Evolutionary conservation across 2,888 invertebrate genomes (phyloP), one percentile per base, ranked within the genome.

Genomic region (Leuctra nigra): DNA sequence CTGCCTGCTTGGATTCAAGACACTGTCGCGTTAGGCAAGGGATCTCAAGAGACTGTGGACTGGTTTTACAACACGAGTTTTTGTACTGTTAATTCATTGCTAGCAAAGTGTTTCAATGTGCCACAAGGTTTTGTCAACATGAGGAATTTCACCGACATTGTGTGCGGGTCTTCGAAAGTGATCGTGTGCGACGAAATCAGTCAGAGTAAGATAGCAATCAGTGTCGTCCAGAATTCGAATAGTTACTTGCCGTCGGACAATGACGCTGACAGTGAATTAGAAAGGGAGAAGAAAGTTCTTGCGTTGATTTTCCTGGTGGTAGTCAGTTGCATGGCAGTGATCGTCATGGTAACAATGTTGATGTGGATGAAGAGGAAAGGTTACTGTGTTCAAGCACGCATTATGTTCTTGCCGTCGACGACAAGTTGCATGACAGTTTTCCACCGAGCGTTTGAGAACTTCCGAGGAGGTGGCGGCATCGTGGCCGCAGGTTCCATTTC

Each of bases 91-190:
- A 76, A 77, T 56, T 71, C 76, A 57, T 70, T 35, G 22, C 71
- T 85, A 18, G 80, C 83, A 2, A 73, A 75, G 38, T 87, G 87
- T 66, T 83, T 83, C 66, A 80, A 82, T 59, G 73, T 83, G 6
- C 78, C 78, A 0, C 78, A 82, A 63, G 84, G 82, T 44, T 79
- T 81, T 58, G 77, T 84, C 67, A 69, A 77, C 55, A 78, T 85
- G 66, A 68, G 74, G 39, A 84, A 83, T 63, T 86, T 82, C 66
- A 77, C 80, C 1, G 74, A 77, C 39, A 71, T 77, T 44, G 78
- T 83, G 14, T 86, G 86, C 64, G 74, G 70, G 3, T 65, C 70
- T 22, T 73, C 73, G 6, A 72, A 73, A 11, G 72, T 71, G 13
- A 77, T 85, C 25, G 71, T 75, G 61, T 85, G 85, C 65, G 79